These are phyloP conservation scores for Cosmia trapezina DNA, from an alignment of 2,888 invertebrate genomes.

Conservation along the genomic window DNA sequence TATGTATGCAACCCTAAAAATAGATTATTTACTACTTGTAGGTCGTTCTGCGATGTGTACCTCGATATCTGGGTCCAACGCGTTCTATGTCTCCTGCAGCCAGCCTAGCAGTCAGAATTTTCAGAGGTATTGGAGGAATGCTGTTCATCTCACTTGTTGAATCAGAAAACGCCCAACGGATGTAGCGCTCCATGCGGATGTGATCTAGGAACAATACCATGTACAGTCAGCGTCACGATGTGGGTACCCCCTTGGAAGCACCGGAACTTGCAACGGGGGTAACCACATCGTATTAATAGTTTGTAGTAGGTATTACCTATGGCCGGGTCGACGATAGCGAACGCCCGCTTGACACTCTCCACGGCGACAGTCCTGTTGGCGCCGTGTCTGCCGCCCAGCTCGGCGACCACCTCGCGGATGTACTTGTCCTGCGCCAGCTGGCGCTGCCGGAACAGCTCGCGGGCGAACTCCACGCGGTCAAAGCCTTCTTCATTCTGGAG, in stretches of 20 bases:
- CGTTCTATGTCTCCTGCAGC: constrained; percentile 86
- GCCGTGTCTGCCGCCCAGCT: constrained; percentile 76
- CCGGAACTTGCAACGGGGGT: no score
- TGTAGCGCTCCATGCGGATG: constrained; percentile 86
- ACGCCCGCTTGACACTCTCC: constrained; percentile 82
- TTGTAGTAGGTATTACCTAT: no score
- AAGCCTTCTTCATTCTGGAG: constrained; percentile 87
- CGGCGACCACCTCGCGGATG: constrained; percentile 84
- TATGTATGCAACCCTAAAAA: no score
- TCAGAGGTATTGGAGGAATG: constrained; percentile 77
- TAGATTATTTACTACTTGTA: constrained; percentile 63
- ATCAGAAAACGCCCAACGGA: constrained; percentile 86
- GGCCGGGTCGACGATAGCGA: constrained; percentile 84
- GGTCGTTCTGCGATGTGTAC: constrained; percentile 62
- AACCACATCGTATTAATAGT: no score
- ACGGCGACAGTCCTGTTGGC: constrained; percentile 72
- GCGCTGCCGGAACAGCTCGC: constrained; percentile 85
- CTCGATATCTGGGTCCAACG: constrained; percentile 78
- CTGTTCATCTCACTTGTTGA: constrained; percentile 71
- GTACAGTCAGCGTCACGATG: no score
- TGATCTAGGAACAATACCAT: constrained; percentile 76
- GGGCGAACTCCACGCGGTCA: constrained; percentile 83
- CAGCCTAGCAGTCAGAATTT: constrained; percentile 78
- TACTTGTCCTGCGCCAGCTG: constrained; percentile 86
- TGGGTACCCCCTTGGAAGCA: no score